Percentiles rank a stretch among this genome's conserved stretches.
These are phyloP conservation scores for Scolopax rusticola DNA, from an alignment of 2,797 vertebrate species.

Conservation along the genomic window DNA sequence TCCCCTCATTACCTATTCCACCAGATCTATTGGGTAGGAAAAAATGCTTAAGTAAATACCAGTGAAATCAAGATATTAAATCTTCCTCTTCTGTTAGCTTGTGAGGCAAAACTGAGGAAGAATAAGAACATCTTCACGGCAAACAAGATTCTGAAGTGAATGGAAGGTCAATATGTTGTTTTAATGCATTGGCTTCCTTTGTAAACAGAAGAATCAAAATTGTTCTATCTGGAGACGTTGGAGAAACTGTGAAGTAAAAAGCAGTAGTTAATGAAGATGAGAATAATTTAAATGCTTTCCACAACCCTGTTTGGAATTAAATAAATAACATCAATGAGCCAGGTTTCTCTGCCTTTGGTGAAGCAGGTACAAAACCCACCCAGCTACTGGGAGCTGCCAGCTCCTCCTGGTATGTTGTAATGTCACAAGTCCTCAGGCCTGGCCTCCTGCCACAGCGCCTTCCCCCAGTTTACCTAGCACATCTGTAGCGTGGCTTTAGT, in stretches of 20 bases:
- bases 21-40: not conserved
- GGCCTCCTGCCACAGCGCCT: accelerated
- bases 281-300: not conserved
- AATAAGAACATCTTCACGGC: not conserved
- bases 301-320: not conserved
- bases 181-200: not conserved
- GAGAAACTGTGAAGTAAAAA: not conserved
- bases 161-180: not conserved
- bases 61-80: not conserved
- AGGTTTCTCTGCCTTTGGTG: not conserved
- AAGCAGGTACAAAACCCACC: not conserved
- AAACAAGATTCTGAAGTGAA: not conserved
- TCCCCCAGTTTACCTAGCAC: not conserved
- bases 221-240: not conserved
- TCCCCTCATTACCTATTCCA: not conserved
- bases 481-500: accelerated
- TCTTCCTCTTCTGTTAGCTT: not conserved
- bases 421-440: not conserved
- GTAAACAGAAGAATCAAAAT: not conserved
- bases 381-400: not conserved
- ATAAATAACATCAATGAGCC: not conserved
- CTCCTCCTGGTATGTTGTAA: not conserved
- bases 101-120: not conserved
- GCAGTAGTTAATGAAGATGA: not conserved
- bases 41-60: not conserved